Conservation (phyloP, 2,797 vertebrate genomes). For the Artibeus lituratus region DNA sequence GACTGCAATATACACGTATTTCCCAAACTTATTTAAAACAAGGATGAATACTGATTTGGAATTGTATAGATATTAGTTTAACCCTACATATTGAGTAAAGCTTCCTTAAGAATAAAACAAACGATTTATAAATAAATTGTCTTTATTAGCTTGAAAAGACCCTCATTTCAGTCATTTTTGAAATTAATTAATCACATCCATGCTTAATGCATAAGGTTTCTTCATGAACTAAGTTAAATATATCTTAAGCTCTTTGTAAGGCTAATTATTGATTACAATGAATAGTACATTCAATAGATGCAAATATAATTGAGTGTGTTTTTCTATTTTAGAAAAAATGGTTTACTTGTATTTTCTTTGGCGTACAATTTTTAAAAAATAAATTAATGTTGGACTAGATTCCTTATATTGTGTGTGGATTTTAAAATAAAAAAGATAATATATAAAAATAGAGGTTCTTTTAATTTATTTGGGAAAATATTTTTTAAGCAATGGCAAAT, state of each 20-base stretch:
- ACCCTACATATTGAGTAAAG: neutral
- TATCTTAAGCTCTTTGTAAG: conserved; percentile 75
- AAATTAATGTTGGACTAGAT: neutral
- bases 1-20: neutral
- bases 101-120: conserved; percentile 35
- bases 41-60: neutral
- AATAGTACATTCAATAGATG: conserved; percentile 65
- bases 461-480: neutral
- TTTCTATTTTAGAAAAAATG: conserved; percentile 29
- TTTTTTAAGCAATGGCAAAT: conserved; percentile 30
- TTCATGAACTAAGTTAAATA: conserved; percentile 78
- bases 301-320: conserved; percentile 65
- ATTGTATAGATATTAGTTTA: neutral
- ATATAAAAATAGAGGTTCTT: neutral
- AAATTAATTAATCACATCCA: conserved; percentile 64
- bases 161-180: neutral
- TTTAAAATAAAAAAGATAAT: conserved; percentile 37
- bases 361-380: neutral
- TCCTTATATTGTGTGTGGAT: neutral
- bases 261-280: conserved; percentile 73
- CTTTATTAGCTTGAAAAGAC: conserved; percentile 39
- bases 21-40: neutral
- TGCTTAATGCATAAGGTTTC: conserved; percentile 67
- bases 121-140: neutral
- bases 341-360: conserved; percentile 51